A percentile compares a stretch with the other conserved stretches of the same genome.
Evolutionary conservation across 2,888 invertebrate genomes (phyloP).

Genomic region (Meliscaeva auricollis): DNA sequence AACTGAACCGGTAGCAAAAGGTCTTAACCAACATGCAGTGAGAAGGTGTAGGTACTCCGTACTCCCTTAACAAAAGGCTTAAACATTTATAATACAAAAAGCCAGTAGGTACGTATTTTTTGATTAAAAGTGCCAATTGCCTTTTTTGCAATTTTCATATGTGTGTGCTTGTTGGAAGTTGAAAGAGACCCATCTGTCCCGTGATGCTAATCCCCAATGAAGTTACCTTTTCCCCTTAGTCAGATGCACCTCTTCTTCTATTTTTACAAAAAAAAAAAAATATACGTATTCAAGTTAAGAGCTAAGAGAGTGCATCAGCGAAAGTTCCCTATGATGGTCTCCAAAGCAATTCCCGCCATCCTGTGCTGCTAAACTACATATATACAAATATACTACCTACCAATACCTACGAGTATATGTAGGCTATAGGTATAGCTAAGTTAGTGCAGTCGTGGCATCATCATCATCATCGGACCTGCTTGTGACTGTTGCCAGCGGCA

Average conservation of each 20-base stretch:
- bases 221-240: conserved; percentile 5
- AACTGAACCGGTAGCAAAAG: conserved; percentile 41
- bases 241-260: conserved; percentile 44
- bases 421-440: background rate
- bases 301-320: conserved; percentile 65
- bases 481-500: conserved; percentile 48
- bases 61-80: conserved; percentile 3
- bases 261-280: no score
- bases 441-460: conserved; percentile 40
- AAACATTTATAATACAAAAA: background rate
- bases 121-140: conserved; percentile 73
- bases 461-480: conserved; percentile 35
- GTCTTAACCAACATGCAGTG: background rate
- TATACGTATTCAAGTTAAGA: conserved; percentile 52
- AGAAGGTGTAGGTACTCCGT: no score
- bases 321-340: conserved; percentile 64
- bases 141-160: conserved; percentile 40
- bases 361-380: background rate
- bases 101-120: conserved; percentile 49
- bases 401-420: background rate
- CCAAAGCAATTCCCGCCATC: conserved; percentile 54
- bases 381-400: background rate
- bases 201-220: conserved; percentile 59
- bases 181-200: conserved; percentile 57
- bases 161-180: background rate